Conservation (phyloP, 2,113 vertebrate genomes). For the Atherinomorus stipes region DNA sequence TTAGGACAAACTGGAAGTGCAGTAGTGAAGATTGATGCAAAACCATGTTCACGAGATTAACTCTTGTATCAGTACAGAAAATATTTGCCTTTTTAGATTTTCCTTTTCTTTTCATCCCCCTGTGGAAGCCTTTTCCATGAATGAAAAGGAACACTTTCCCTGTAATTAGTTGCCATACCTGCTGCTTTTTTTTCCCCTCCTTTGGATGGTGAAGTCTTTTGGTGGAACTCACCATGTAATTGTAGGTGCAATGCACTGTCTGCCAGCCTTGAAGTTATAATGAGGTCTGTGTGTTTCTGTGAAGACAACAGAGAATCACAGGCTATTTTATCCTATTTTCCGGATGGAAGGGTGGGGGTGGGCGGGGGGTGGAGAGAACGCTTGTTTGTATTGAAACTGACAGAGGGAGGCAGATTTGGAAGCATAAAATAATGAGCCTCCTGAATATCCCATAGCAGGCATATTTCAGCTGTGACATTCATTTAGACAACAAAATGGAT, state of each 20-base stretch:
- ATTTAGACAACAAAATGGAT: conserved; percentile 71
- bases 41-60: conserved; percentile 48
- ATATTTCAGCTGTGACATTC: conserved; percentile 76
- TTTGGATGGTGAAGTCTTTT: conserved; percentile 61
- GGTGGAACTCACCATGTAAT: conserved; percentile 70
- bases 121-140: conserved; percentile 61
- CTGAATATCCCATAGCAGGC: conserved; percentile 70
- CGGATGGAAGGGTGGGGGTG: conserved; percentile 47
- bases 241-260: conserved; percentile 74
- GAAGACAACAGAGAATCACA: conserved; percentile 72
- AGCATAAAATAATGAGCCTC: conserved; percentile 73
- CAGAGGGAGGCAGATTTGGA: conserved; percentile 71
- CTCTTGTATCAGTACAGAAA: conserved; percentile 34
- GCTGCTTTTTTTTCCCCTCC: conserved; percentile 47
- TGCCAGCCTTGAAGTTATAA: conserved; percentile 83
- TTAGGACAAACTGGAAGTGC: conserved; percentile 7
- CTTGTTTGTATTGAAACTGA: conserved; percentile 78
- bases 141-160: conserved; percentile 62
- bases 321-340: conserved; percentile 75
- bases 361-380: conserved; percentile 11
- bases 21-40: conserved; percentile 23
- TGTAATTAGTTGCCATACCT: conserved; percentile 76
- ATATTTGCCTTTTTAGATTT: conserved; percentile 51
- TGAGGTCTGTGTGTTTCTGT: conserved; percentile 77
- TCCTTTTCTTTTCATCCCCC: conserved; percentile 49